phyloP scores from a whole-genome alignment of 2,797 vertebrate genomes.

The Taenioides sp. region DNA sequence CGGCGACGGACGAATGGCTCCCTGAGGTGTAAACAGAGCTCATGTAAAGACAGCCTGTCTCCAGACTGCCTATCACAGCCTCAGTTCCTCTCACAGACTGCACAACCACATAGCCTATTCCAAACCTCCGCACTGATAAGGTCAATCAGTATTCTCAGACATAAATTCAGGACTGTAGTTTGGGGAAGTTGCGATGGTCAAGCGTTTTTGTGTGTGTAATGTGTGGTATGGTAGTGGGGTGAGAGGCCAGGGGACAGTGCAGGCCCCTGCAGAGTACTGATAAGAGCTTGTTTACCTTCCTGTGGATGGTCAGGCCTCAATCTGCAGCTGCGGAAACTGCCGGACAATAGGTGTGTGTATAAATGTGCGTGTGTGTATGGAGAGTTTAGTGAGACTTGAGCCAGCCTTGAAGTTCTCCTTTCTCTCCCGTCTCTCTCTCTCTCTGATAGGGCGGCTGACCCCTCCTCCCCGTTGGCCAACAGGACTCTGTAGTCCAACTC shows the following conservation, averaged over 20 bases:
- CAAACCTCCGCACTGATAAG: slow-evolving; percentile 54
- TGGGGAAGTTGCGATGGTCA: slow-evolving; percentile 58
- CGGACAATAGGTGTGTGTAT: slow-evolving; percentile 85
- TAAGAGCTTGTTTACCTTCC: slow-evolving; percentile 93
- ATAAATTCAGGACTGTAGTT: slow-evolving; percentile 35
- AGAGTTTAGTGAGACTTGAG: slow-evolving; percentile 57
- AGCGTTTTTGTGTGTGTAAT: slow-evolving; percentile 57
- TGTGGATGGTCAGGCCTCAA: slow-evolving; percentile 85
- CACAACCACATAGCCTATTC: slow-evolving; percentile 26
- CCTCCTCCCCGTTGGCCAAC: slow-evolving; percentile 48
- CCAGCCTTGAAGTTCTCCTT: slow-evolving; percentile 64
- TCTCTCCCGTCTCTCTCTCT: slow-evolving; percentile 46
- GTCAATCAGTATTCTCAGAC: slow-evolving; percentile 54
- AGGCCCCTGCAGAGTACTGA: slow-evolving; percentile 83
- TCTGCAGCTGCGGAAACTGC: slow-evolving; percentile 79
- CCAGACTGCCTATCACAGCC: slow-evolving; percentile 68
- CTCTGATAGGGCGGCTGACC: slow-evolving; percentile 54
- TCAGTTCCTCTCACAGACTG: slow-evolving; percentile 55
- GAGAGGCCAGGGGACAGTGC: slow-evolving; percentile 83
- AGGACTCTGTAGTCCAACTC: slow-evolving; percentile 49
- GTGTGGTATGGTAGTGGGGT: slow-evolving; percentile 65
- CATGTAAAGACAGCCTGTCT: slow-evolving; percentile 77
- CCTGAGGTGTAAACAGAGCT: slow-evolving; percentile 76
- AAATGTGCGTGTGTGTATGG: slow-evolving; percentile 35
- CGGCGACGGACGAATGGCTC: slow-evolving; percentile 73